Evolutionary conservation across 1,140 invertebrate genomes (phyloP).

Genomic region (Anadara kagoshimensis): DNA sequence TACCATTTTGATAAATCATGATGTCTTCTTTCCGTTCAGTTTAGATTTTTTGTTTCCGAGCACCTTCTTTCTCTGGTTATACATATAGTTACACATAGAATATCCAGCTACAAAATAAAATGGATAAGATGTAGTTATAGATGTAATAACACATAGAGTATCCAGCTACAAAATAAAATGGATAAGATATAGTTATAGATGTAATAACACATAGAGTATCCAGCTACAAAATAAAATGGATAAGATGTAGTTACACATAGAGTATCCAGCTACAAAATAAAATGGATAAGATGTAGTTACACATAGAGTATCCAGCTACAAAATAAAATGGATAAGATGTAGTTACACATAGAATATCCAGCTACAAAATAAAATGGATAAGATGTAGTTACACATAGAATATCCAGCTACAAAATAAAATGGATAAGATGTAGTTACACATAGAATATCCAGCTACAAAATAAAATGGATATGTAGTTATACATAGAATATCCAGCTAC

Average conservation of each 20-base stretch:
- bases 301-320: slow-evolving; percentile 49
- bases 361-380: slow-evolving; percentile 33
- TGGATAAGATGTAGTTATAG: neutral
- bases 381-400: slow-evolving; percentile 53
- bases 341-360: slow-evolving; percentile 46
- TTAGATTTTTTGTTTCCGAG: slow-evolving; percentile 21
- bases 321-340: slow-evolving; percentile 38
- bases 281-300: slow-evolving; percentile 44
- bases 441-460: slow-evolving; percentile 50
- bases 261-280: neutral
- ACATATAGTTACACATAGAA: slow-evolving; percentile 56
- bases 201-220: neutral
- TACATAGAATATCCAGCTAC: slow-evolving; percentile 50
- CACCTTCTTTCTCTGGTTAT: slow-evolving; percentile 58
- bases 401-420: slow-evolving; percentile 45
- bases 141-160: neutral
- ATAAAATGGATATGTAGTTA: slow-evolving; percentile 40
- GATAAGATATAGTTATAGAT: neutral
- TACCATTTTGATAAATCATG: no score
- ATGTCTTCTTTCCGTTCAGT: no score
- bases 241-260: neutral
- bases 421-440: slow-evolving; percentile 47
- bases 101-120: slow-evolving; percentile 45
- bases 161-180: neutral
- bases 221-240: neutral